Base-by-base conservation (phyloP, 2,113 vertebrate species). In the Myrmophylax atrothorax region DNA sequence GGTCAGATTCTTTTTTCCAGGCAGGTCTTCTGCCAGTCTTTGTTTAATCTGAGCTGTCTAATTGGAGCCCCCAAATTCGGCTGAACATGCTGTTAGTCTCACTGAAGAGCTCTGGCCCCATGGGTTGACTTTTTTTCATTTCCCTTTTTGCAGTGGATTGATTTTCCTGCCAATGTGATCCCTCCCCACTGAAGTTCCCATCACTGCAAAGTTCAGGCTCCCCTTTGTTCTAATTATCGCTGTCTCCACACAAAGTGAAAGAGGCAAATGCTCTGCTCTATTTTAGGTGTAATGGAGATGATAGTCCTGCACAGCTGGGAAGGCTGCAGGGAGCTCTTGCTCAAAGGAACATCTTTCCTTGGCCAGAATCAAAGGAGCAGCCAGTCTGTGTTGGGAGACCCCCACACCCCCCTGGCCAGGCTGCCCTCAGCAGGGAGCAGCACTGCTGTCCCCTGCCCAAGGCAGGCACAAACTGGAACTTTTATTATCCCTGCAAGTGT, bases 201-300 rank as follows among this genome's bases (percentile, higher is more conserved):
- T 67, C 12, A 7, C 89, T 10, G 22, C 73, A 38, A 87, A 92
- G 90, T 91, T 94, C 78, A 87, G 78, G 84, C 79, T 93, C 78
- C 67, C 92, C 89, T 96, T 91, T 95, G 86, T 90, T 96, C 94
- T 96, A 96, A 96, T 97, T 97, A 95, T 91, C 10, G 0, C 64
- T 72, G 38, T 95, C 90, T 96, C 68, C 70, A 59, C 55, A 80
- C 82, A 84, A 55, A 93, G 93, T 7, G 47, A 44, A 55, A 9
- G 62, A 89, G 64, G 94, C 77, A 84, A 90, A 94, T 6, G n/a
- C 73, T 70, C 66, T 55, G 84, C 64, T 91, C 92, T 94, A 49
- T 96, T 96, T 97, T 91, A 75, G 94, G 62, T 84, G 89, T 82
- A 96, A 89, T 62, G 12, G 92, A 88, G 88, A 89, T 84, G 81